phyloP scores from a whole-genome alignment of 2,113 vertebrate genomes.

The Trematocara variabile region DNA sequence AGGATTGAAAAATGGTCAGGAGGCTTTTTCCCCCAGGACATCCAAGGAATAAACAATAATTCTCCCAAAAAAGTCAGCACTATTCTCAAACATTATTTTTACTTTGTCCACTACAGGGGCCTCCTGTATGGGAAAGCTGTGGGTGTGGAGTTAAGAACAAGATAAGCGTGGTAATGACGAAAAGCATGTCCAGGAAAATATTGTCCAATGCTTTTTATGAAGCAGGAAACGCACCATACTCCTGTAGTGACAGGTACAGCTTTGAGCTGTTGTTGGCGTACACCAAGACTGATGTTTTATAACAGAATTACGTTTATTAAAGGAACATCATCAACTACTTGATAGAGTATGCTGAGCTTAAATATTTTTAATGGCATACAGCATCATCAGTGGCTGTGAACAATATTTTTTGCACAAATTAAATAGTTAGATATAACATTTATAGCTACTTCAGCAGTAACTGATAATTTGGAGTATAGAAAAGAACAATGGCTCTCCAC shows the following conservation, averaged over 20 bases:
- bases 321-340: background rate
- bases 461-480: background rate
- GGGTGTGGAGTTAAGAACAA: constrained; percentile 74
- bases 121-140: constrained; percentile 85
- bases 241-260: constrained; percentile 1
- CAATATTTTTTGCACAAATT: background rate
- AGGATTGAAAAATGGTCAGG: constrained; percentile 21
- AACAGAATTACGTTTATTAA: background rate
- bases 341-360: rapidly evolving
- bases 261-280: background rate
- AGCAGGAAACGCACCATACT: background rate
- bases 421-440: background rate
- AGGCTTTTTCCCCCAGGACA: constrained; percentile 80
- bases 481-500: background rate
- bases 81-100: constrained; percentile 87
- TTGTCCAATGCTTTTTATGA: constrained; percentile 32
- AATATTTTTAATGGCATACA: background rate
- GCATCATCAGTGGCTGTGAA: background rate
- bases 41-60: constrained; percentile 88
- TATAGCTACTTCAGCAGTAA: background rate
- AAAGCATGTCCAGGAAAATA: constrained; percentile 42
- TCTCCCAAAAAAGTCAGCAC: constrained; percentile 91
- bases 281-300: background rate
- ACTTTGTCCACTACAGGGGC: constrained; percentile 76
- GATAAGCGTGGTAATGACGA: constrained; percentile 27